Evolutionary conservation across 1,140 invertebrate species (phyloP), one percentile per base, ranked within the genome.

Genomic region (Zaprionus camerounensis): DNA sequence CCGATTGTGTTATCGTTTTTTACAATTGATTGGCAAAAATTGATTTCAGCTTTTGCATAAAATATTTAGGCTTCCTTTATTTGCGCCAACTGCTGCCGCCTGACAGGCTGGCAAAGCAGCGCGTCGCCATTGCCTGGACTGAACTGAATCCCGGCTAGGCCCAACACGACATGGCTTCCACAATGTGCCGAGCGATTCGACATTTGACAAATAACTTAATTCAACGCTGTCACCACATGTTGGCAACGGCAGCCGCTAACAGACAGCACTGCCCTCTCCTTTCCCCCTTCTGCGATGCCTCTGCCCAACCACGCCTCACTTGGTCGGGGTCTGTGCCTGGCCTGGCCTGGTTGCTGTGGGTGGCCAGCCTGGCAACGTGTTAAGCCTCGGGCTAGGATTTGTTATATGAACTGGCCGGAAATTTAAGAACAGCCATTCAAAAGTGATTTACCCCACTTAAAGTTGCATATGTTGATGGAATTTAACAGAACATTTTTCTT

Each of bases 151-250:
- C 34, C 34, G 24, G 5, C 57, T 31, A 13, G 66, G 28, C 34
- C 22, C 59, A 44, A 11, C 15, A 44, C 7, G 41, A 44, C 41
- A 41, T 38, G 38, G 56, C 71, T 49, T 22, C 24, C 55, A 57
- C 13, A n/a, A 15, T 59, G 59, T 3, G 78, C 57, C 67, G 78
- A 78, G 72, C 77, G 53, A 71, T 90, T 72, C 85, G 78, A 87
- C 84, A 76, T 87, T 88, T 88, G 84, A 75, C 81, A 88, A 88
- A 90, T 90, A 88, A 88, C 85, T 88, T 88, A 88, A 88, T 88
- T 88, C 84, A 71, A 62, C 72, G 81, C 68, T 88, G 85, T 88
- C 85, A 85, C 84, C 84, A 90, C 85, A 90, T 71, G 73, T 71
- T 65, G 73, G 61, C 66, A 49, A 24, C 41, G 55, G 31, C 71